Percentiles rank a stretch among this genome's conserved stretches.
Evolutionary conservation across 2,797 vertebrate species (phyloP).

Genomic region (Poecile montanus): DNA sequence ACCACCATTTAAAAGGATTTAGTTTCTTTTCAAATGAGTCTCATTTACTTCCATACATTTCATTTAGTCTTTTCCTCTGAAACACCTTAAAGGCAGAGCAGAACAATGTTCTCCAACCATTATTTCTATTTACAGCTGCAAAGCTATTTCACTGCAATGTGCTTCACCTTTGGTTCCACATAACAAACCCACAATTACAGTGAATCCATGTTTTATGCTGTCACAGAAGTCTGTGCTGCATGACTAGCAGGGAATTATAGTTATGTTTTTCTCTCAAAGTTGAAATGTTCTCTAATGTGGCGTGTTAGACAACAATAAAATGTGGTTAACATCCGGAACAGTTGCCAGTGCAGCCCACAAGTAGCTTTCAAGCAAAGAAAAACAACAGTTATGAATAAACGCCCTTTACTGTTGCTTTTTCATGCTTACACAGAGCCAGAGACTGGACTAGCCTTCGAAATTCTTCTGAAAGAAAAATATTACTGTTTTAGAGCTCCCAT

Average conservation of each 20-base stretch:
- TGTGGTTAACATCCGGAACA: conserved; percentile 48
- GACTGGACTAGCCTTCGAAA: neutral
- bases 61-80: neutral
- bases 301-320: conserved; percentile 41
- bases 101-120: neutral
- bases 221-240: conserved; percentile 16
- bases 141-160: neutral
- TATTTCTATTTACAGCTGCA: neutral
- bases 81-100: neutral
- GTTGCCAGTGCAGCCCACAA: conserved; percentile 25
- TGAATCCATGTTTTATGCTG: conserved; percentile 42
- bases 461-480: neutral
- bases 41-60: neutral
- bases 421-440: neutral
- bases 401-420: neutral
- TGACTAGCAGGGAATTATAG: conserved; percentile 52
- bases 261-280: conserved; percentile 48
- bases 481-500: neutral
- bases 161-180: conserved; percentile 35
- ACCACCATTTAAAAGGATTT: neutral
- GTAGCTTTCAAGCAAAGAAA: conserved; percentile 43
- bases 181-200: neutral
- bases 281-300: conserved; percentile 60
- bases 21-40: neutral
- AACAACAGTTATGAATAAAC: conserved; percentile 21